Evolutionary conservation across 2,888 invertebrate genomes (phyloP), one percentile per base, ranked within the genome.

Genomic region (Bombyx huttoni): DNA sequence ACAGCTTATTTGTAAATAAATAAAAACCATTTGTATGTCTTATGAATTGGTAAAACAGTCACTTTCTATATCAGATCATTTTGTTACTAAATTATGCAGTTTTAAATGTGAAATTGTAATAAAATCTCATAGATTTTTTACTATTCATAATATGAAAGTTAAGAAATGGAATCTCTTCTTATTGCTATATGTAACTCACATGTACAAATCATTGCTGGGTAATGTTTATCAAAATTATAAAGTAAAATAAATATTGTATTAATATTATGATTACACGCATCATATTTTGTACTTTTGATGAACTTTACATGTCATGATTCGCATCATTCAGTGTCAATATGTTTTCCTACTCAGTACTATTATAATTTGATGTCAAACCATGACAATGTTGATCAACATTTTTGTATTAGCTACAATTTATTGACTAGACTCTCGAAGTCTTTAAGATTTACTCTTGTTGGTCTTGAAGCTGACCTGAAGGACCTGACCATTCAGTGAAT

Each of bases 391-490:
- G 85, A 87, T 87, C 84, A 86, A 86, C 85, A 84, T 87, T 87
- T 81, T 82, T 73, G 78, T 76, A 87, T 88, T 88, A 86, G 78
- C 87, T 87, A 88, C 79, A 85, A 88, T 86, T 88, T 86, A 86
- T 87, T 88, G 88, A 88, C 88, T 88, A 88, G 88, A 81, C 68
- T 68, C 71, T 76, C 65, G 67, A 65, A 56, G 72, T 74, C 73
- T 75, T 88, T 88, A 89, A 84, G 89, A 88, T 90, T 94, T 94
- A 90, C 94, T 94, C 90, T 94, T 95, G 89, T 95, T 95, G 76
- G 94, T 96, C 92, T 98, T 98, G 92, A 98, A 97, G 89, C 97
- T 97, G 89, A 98, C 98, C 91, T 98, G 98, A 78, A 98, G 92
- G 69, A 97, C 96, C 70, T 98, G 94, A 85, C 97, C 97, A 73